Base-by-base conservation (phyloP, 2,888 invertebrate species). In the Ephialtes manifestator region DNA sequence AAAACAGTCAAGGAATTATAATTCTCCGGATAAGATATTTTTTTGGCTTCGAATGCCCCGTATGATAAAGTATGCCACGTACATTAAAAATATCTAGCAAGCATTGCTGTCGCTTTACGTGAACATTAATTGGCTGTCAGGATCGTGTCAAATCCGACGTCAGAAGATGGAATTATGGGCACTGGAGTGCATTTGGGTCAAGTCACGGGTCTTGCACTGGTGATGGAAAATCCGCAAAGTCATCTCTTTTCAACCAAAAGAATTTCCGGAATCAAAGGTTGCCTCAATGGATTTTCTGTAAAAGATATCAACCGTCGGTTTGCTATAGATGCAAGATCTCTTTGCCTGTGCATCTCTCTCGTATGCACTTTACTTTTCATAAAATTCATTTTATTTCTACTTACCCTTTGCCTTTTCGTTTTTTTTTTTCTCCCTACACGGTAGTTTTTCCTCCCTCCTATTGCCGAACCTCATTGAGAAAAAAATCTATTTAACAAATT, bases 261-360 rank as follows among this genome's bases (percentile, higher is more conserved):
- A 71, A 80, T 80, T 63, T 71, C 35, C 71, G 35, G 67, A 55
- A 46, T 81, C 55, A 67, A 80, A 80, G 67, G 65, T 58, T 43
- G 24, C 20, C 39, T 43, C 39, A 39, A 65, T 18, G 39, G 20
- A 4, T 18, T 39, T 65, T 13, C 35, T 39, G 18, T 35, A 15
- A 20, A 43, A 43, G 18, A 65, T 35, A 8, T 18, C 5, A 13
- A 8, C 20, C 39, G 1, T 39, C 20, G 11, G 18, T 7, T 39
- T 35, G 35, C 18, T 35, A 2, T 18, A 39, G 24, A 5, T 13
- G 15, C 1, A 60, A 15, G 15, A 15, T n/a, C 28, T 28, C 31
- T 15, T 4, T 60, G 3, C 60, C 2, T 60, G 5, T 31, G 4
- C 31, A 3, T 58, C 10, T 60, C 13, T 28, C 28, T 31, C 28